phyloP scores from a whole-genome alignment of 2,113 vertebrate genomes.

The Maylandia zebra region DNA sequence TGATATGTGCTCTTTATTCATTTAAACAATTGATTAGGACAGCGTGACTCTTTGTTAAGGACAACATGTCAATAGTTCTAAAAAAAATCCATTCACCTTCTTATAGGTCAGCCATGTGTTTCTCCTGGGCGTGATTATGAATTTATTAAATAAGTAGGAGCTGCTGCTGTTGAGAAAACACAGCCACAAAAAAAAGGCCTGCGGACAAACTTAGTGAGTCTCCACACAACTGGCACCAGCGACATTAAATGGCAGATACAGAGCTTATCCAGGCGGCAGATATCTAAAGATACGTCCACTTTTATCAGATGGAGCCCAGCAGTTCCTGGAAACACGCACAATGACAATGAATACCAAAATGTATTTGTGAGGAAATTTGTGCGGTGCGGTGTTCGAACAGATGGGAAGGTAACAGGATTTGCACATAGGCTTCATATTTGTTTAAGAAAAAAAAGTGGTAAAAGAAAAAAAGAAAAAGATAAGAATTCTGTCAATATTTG shows the following conservation, averaged over 20 bases:
- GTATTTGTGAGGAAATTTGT: not conserved
- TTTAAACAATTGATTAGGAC: conserved; percentile 38
- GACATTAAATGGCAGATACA: not conserved
- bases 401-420: not conserved
- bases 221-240: not conserved
- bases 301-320: not conserved
- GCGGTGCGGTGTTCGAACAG: not conserved
- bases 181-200: not conserved
- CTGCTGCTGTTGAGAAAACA: not conserved
- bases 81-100: conserved; percentile 64
- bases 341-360: not conserved
- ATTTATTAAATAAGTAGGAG: conserved; percentile 40
- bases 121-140: conserved; percentile 39
- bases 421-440: conserved; percentile 24
- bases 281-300: not conserved
- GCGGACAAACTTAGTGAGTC: not conserved
- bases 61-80: conserved; percentile 57
- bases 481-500: conserved; percentile 60
- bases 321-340: conserved; percentile 13
- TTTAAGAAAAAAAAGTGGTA: conserved; percentile 25
- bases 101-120: conserved; percentile 43
- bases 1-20: conserved; percentile 17
- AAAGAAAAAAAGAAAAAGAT: conserved; percentile 28
- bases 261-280: conserved; percentile 8
- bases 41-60: conserved; percentile 33